These are phyloP conservation scores for Tribolium madens DNA, from an alignment of 1,140 invertebrate species.

Conservation along the genomic window DNA sequence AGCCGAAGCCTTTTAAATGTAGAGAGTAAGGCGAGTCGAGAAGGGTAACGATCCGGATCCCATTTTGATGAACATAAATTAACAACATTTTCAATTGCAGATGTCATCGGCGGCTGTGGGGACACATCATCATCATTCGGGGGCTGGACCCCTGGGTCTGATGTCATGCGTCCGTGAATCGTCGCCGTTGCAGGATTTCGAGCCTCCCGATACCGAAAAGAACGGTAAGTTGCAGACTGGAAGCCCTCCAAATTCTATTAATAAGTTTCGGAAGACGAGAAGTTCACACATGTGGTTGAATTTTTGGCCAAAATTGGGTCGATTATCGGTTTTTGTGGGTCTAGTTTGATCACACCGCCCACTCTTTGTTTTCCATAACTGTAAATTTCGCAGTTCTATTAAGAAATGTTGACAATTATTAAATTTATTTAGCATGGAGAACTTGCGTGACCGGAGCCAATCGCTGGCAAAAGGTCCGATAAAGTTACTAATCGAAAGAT, in stretches of 20 bases:
- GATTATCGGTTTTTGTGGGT: conserved; percentile 4
- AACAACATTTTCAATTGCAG: conserved; percentile 50
- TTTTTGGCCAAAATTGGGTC: not conserved
- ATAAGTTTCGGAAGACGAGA: not conserved
- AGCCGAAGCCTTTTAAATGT: not conserved
- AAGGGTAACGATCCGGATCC: not conserved
- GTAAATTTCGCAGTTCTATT: conserved; percentile 22
- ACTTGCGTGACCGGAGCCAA: not conserved
- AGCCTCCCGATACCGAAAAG: conserved; percentile 58
- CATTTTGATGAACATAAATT: not conserved
- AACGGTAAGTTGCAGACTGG: conserved; percentile 59
- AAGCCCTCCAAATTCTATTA: conserved; percentile 39
- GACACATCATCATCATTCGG: conserved; percentile 53
- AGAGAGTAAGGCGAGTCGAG: not conserved
- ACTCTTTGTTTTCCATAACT: conserved; percentile 7
- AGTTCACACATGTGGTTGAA: conserved; percentile 3
- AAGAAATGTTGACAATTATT: not conserved
- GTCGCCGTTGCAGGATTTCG: conserved; percentile 65
- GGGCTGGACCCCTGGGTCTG: conserved; percentile 63
- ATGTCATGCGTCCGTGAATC: conserved; percentile 71
- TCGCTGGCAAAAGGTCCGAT: not conserved
- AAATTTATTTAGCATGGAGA: conserved; percentile 1
- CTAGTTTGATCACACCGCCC: not conserved
- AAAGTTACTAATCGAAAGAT: not conserved
- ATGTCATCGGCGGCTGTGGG: conserved; percentile 59